Conservation (phyloP, 2,888 invertebrate genomes). For the Drosophila birchii region DNA sequence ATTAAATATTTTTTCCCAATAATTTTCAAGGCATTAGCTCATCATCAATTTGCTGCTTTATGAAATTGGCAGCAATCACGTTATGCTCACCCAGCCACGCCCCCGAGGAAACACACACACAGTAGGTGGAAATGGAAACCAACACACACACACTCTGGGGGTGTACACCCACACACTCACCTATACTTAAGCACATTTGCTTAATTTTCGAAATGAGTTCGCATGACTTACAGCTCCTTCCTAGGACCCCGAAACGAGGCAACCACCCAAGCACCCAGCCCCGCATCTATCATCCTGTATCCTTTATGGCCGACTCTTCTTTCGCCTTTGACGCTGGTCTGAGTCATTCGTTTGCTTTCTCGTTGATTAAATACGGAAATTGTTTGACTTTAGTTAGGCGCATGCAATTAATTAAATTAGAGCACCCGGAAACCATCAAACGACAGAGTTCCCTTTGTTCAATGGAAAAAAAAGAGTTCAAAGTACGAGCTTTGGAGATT, state of each 20-base stretch:
- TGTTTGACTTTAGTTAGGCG: constrained; percentile 67
- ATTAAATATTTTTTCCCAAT: constrained; percentile 53
- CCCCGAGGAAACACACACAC: constrained; percentile 29
- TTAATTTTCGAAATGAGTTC: constrained; percentile 63
- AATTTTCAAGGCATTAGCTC: constrained; percentile 62
- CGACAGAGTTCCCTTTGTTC: constrained; percentile 11
- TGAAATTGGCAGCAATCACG: constrained; percentile 72
- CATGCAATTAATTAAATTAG: constrained; percentile 75
- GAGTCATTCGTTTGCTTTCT: constrained; percentile 69
- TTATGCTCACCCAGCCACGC: constrained; percentile 51
- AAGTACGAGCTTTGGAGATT: constrained; percentile 33
- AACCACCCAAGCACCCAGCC: constrained; percentile 5
- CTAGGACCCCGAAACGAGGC: not conserved
- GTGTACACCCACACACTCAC: constrained; percentile 18
- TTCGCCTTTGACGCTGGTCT: constrained; percentile 28
- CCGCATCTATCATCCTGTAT: constrained; percentile 28
- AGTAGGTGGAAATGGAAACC: constrained; percentile 8
- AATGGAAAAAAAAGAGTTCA: constrained; percentile 28
- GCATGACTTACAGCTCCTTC: constrained; percentile 53
- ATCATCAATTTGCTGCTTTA: constrained; percentile 61
- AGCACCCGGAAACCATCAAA: constrained; percentile 45
- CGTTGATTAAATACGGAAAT: constrained; percentile 74
- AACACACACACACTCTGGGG: constrained; percentile 12
- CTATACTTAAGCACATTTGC: constrained; percentile 50
- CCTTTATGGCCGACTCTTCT: constrained; percentile 33